phyloP scores from a whole-genome alignment of 1,140 invertebrate genomes.

The Caenorhabditis remanei region DNA sequence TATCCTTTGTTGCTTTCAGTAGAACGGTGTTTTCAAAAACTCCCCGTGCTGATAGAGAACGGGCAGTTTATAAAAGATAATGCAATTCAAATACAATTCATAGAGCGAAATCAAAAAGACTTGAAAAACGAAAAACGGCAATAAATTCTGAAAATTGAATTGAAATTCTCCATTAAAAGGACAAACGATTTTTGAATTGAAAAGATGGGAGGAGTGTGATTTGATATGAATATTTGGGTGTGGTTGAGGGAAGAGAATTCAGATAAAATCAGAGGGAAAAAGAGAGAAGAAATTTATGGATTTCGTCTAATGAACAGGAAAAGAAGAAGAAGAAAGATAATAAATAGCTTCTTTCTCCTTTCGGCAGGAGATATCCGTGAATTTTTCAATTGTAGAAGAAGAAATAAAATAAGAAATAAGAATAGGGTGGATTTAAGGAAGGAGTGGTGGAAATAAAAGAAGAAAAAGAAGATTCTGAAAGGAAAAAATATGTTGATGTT shows the following conservation, averaged over 20 bases:
- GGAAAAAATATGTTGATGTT: too few relatives aligned
- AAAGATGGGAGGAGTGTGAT: conserved; percentile 8
- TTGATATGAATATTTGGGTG: conserved; percentile 50
- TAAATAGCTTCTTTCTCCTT: conserved; percentile 17
- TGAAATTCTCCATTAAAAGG: background rate
- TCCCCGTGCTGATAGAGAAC: too few relatives aligned
- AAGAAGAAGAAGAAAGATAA: background rate
- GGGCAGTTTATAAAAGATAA: too few relatives aligned
- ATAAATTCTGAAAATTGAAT: too few relatives aligned
- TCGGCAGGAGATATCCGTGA: conserved; percentile 31
- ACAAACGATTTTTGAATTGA: background rate
- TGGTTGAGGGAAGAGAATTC: background rate
- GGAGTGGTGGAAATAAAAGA: background rate
- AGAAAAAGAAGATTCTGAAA: too few relatives aligned
- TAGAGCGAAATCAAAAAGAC: too few relatives aligned
- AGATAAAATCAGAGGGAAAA: background rate
- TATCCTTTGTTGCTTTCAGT: too few relatives aligned
- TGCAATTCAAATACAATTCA: too few relatives aligned
- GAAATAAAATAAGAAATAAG: background rate
- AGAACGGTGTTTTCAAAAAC: too few relatives aligned
- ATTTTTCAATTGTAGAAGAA: conserved; percentile 1
- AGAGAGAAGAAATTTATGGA: background rate
- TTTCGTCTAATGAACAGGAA: conserved; percentile 1
- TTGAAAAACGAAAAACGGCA: too few relatives aligned
- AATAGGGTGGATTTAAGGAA: background rate